phyloP scores from a whole-genome alignment of 2,113 vertebrate species.

The Cryptomyrus ogoouensis region DNA sequence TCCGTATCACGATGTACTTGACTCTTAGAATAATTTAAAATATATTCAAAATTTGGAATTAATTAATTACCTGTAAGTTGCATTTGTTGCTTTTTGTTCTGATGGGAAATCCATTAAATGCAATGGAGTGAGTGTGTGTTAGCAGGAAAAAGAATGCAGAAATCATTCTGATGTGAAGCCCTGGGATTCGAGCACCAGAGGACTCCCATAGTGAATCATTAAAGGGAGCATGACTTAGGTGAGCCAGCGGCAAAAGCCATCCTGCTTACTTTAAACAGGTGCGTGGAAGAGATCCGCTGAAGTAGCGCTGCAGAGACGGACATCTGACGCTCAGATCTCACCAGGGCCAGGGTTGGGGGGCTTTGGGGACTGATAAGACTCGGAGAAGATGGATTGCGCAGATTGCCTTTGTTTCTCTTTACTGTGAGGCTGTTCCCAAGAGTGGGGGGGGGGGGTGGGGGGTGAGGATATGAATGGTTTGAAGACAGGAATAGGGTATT shows the following conservation, averaged over 20 bases:
- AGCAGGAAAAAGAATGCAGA: background rate
- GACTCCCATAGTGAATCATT: background rate
- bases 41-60: background rate
- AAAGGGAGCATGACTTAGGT: background rate
- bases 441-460: background rate
- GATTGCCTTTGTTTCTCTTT: background rate
- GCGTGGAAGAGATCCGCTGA: background rate
- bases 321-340: background rate
- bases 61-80: background rate
- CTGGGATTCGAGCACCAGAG: background rate
- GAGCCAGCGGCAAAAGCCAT: background rate
- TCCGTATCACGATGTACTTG: background rate
- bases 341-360: background rate
- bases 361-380: background rate
- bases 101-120: background rate
- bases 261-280: background rate
- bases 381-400: background rate
- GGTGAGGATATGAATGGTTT: background rate
- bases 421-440: background rate
- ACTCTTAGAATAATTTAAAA: background rate
- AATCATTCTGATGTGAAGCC: background rate
- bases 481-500: background rate
- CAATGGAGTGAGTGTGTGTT: background rate
- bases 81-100: background rate
- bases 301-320: background rate